A percentile compares a stretch with the other conserved stretches of the same genome.
phyloP scores from a whole-genome alignment of 2,113 vertebrate genomes.

The Leptobrachium ailaonicum region DNA sequence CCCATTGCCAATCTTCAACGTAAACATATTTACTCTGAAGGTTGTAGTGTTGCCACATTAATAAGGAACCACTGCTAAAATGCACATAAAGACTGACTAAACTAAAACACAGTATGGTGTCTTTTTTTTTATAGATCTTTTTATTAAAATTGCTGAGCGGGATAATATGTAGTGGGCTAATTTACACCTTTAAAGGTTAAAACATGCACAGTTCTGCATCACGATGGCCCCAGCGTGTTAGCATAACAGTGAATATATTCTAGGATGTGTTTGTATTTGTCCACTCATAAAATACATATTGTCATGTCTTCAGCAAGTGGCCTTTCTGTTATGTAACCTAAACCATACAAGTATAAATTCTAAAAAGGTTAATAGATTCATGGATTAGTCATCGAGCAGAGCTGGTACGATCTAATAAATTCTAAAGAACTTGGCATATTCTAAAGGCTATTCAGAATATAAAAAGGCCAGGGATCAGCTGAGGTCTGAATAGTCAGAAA shows the following conservation, averaged over 20 bases:
- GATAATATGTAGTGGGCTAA: too few relatives aligned
- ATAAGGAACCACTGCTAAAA: too few relatives aligned
- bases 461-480: not conserved
- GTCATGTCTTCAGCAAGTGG: not conserved
- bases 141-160: too few relatives aligned
- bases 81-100: too few relatives aligned
- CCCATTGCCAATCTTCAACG: too few relatives aligned
- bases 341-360: not conserved
- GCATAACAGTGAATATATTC: not conserved
- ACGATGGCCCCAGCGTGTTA: not conserved
- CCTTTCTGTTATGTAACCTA: not conserved
- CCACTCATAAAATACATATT: not conserved
- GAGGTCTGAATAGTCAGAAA: not conserved
- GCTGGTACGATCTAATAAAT: not conserved
- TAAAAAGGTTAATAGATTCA: not conserved
- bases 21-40: too few relatives aligned
- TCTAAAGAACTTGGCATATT: not conserved
- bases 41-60: too few relatives aligned
- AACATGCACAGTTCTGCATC: too few relatives aligned
- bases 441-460: not conserved
- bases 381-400: not conserved
- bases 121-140: too few relatives aligned
- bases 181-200: too few relatives aligned
- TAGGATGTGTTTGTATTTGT: not conserved
- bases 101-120: too few relatives aligned